A percentile compares a stretch with the other conserved stretches of the same genome.
Evolutionary conservation across 2,888 invertebrate genomes (phyloP).

Genomic region (Lepidonotus clava): DNA sequence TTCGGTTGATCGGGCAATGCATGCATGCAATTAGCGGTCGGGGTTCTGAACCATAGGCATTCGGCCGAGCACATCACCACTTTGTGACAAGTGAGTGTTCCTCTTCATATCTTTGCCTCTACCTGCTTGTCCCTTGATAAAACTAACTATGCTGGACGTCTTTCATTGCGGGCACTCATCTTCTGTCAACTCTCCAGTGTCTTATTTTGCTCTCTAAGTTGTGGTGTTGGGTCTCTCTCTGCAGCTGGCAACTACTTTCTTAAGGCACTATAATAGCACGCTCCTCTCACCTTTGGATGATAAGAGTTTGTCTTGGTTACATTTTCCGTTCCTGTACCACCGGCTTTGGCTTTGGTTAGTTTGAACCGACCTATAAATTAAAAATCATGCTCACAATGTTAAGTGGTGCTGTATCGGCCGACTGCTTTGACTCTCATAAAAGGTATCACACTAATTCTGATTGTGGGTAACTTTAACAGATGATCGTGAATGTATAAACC

Average conservation of each 20-base stretch:
- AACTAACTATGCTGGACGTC: background rate
- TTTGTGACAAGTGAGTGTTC: slow-evolving; percentile 53
- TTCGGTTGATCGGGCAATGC: slow-evolving; percentile 24
- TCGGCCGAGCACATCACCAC: slow-evolving; percentile 45
- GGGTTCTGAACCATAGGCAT: slow-evolving; percentile 25
- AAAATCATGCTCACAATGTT: too few species aligned
- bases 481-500: too few species aligned
- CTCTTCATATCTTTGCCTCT: slow-evolving; percentile 42
- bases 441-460: too few species aligned
- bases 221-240: slow-evolving; percentile 27
- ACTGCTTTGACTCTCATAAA: slow-evolving; percentile 5
- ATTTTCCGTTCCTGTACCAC: slow-evolving; percentile 2
- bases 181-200: background rate
- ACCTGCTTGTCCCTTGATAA: slow-evolving; percentile 1
- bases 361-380: too few species aligned
- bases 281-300: background rate
- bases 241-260: background rate
- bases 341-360: slow-evolving; percentile 33
- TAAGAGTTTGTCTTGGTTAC: background rate
- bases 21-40: slow-evolving; percentile 45
- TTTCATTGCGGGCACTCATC: background rate
- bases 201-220: background rate
- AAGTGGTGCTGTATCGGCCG: slow-evolving; percentile 16
- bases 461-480: background rate
- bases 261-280: background rate